These are phyloP conservation scores for rat (Rattus norvegicus) DNA, from an alignment of 2,113 vertebrate genomes.

Conservation along the genomic window GRCr8 NC_086019.1:1111001-1111500, in stretches of 20 bases:
- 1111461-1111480: slow-evolving; percentile 19
- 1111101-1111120: slow-evolving; percentile 47
- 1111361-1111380: slow-evolving; percentile 57
- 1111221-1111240: too few species aligned
- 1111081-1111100: slow-evolving; percentile 40
- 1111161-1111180: slow-evolving; percentile 58
- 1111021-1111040: too few species aligned
- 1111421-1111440: slow-evolving; percentile 37
- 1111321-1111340: slow-evolving; percentile 60
- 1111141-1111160: slow-evolving; percentile 40
- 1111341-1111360: slow-evolving; percentile 61
- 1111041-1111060: too few species aligned
- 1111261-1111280: slow-evolving; percentile 47
- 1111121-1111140: slow-evolving; percentile 40
- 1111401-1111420: neutral
- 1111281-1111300: slow-evolving; percentile 64
- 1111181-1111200: slow-evolving; percentile 67
- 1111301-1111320: slow-evolving; percentile 68
- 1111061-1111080: too few species aligned
- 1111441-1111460: neutral
- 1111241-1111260: too few species aligned
- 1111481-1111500: neutral
- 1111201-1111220: neutral
- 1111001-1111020: too few species aligned
- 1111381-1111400: slow-evolving; percentile 55